Percentiles rank a stretch among this genome's conserved stretches.
Conservation (phyloP, 2,113 vertebrate species). For the Columbina picui region DNA sequence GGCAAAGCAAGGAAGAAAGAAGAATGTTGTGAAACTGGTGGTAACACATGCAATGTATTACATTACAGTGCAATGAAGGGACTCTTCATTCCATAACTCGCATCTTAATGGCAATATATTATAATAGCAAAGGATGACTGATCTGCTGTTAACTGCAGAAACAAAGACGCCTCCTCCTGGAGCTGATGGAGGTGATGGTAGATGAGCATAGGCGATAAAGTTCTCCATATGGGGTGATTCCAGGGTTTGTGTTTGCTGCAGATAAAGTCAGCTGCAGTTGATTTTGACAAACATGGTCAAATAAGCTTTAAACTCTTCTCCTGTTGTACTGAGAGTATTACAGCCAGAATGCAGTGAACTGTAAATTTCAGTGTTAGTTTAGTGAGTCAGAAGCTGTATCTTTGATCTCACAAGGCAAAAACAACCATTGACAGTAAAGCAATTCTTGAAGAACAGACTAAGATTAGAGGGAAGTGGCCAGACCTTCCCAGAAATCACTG, state of each 20-base stretch:
- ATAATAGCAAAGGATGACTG: not conserved
- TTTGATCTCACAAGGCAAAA: not conserved
- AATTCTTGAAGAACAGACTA: not conserved
- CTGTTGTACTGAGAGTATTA: not conserved
- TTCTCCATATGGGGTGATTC: not conserved
- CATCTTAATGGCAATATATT: not conserved
- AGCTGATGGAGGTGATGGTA: not conserved
- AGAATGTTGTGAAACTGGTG: not conserved
- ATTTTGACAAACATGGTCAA: not conserved
- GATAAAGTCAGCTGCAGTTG: not conserved
- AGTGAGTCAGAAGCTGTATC: not conserved
- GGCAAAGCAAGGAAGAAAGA: not conserved
- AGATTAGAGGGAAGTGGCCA: not conserved
- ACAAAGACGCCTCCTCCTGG: not conserved
- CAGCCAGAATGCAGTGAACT: not conserved
- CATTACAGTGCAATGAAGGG: not conserved
- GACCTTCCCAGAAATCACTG: constrained; percentile 9
- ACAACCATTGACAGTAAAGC: not conserved
- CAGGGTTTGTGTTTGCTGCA: not conserved
- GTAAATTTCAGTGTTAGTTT: not conserved
- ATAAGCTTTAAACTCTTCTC: not conserved
- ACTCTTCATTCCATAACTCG: accelerated
- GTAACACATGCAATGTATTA: not conserved
- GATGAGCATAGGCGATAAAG: not conserved
- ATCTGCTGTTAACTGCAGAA: not conserved